A percentile compares a stretch with the other conserved stretches of the same genome.
These are phyloP conservation scores for Microtus ochrogaster DNA, from an alignment of 2,113 vertebrate genomes.

Conservation along the genomic window DNA sequence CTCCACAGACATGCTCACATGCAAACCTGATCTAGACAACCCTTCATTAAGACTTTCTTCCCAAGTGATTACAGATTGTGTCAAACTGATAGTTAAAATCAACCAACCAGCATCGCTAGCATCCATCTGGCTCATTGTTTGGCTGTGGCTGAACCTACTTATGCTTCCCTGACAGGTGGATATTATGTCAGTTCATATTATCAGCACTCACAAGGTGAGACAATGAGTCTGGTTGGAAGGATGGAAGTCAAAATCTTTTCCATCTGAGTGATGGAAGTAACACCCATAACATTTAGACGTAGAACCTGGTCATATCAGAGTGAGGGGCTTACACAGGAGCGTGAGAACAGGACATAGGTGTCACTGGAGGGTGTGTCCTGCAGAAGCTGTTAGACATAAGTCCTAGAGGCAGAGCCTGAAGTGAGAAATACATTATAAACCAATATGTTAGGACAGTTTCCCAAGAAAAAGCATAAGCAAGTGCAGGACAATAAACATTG, in stretches of 20 bases:
- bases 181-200: not conserved
- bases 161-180: not conserved
- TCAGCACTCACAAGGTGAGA: not conserved
- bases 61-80: not conserved
- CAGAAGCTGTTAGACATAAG: not conserved
- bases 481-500: not conserved
- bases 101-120: not conserved
- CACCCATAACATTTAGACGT: not conserved
- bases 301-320: not conserved
- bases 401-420: not conserved
- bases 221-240: not conserved
- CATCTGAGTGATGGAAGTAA: not conserved
- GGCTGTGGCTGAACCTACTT: not conserved
- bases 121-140: not conserved
- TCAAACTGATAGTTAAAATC: not conserved
- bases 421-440: not conserved
- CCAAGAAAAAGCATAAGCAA: not conserved
- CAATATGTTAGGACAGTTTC: not conserved
- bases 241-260: not conserved
- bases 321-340: not conserved
- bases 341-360: too few species aligned
- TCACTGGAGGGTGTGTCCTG: too few species aligned
- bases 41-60: not conserved
- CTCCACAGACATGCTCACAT: not conserved
- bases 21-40: not conserved